phyloP scores from a whole-genome alignment of 2,113 vertebrate species.

The Lophura nycthemera region DNA sequence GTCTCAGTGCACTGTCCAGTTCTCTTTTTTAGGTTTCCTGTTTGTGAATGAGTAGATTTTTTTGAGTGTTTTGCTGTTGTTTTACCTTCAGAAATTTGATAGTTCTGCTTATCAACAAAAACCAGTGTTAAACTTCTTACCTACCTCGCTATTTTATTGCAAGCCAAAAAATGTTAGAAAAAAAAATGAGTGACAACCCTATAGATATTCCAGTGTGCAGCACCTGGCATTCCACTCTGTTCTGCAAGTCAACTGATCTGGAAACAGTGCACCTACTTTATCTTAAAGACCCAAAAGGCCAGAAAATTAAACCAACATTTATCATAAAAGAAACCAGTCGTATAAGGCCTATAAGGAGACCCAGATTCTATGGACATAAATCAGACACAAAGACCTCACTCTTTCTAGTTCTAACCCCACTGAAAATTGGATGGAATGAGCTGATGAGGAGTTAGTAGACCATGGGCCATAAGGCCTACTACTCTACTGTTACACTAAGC shows the following conservation, averaged over 20 bases:
- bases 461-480: no score
- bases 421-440: neutral
- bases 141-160: neutral
- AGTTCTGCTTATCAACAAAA: neutral
- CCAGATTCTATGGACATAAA: rapidly evolving
- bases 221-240: neutral
- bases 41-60: neutral
- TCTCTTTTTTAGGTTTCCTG: neutral
- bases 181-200: neutral
- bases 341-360: neutral
- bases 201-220: neutral
- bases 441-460: neutral
- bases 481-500: neutral
- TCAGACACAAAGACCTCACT: neutral
- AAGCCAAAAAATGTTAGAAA: neutral
- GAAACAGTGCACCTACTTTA: neutral
- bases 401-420: neutral
- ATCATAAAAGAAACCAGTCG: neutral
- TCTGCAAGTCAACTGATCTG: neutral
- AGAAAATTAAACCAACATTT: neutral
- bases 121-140: neutral
- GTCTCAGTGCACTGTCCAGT: neutral
- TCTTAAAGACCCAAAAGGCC: neutral
- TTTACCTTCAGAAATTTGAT: neutral
- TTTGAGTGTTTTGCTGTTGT: neutral